A percentile compares a stretch with the other conserved stretches of the same genome.
Conservation (phyloP, 2,888 invertebrate species). For the Oscheius sp. region DNA sequence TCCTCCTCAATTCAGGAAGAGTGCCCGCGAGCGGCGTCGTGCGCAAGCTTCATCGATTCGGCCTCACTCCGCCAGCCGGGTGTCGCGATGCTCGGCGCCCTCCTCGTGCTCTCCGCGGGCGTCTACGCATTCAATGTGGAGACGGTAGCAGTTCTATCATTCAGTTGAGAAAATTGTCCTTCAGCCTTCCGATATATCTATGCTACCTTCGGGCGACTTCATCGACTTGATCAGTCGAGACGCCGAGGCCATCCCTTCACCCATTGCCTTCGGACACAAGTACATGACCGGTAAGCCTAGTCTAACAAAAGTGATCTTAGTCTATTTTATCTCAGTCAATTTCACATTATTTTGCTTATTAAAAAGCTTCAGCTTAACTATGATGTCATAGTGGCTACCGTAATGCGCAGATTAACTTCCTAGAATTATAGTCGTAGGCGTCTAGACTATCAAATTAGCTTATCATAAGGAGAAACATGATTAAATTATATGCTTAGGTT, state of each 20-base stretch:
- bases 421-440: not conserved
- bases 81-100: constrained; percentile 28
- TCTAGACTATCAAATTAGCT: not conserved
- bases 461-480: too few species aligned
- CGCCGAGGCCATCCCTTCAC: constrained; percentile 58
- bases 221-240: constrained; percentile 66
- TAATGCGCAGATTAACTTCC: too few species aligned
- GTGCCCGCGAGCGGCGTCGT: constrained; percentile 21
- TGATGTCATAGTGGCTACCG: too few species aligned
- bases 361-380: not conserved
- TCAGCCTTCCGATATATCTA: constrained; percentile 34
- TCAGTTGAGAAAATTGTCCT: not conserved
- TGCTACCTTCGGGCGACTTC: constrained; percentile 58
- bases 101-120: constrained; percentile 27
- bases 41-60: constrained; percentile 9
- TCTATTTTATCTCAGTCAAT: too few species aligned
- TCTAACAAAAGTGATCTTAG: too few species aligned
- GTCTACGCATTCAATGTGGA: constrained; percentile 26
- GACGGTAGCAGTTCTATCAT: constrained; percentile 13
- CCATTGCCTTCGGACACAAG: constrained; percentile 60
- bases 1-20: constrained; percentile 22
- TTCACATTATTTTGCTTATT: too few species aligned
- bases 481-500: too few species aligned
- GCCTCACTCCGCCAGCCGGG: constrained; percentile 29
- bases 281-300: constrained; percentile 66